phyloP scores from a whole-genome alignment of 2,888 invertebrate species.

The Pollenia angustigena region DNA sequence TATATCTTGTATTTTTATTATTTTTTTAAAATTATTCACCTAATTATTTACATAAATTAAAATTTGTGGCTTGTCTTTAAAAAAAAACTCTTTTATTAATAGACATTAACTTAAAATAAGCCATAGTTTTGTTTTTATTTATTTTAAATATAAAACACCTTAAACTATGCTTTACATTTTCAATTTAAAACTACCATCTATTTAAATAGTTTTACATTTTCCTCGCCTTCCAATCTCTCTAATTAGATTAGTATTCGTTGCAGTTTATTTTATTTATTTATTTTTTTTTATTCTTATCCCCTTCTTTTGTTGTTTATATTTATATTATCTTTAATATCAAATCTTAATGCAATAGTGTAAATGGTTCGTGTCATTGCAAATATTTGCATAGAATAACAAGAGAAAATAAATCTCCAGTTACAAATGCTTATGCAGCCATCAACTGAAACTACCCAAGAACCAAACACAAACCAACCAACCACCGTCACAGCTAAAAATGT shows the following conservation, averaged over 20 bases:
- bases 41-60: neutral
- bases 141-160: neutral
- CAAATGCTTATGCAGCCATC: slow-evolving; percentile 59
- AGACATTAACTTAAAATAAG: neutral
- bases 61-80: slow-evolving; percentile 25
- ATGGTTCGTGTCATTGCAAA: slow-evolving; percentile 72
- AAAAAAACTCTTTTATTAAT: neutral
- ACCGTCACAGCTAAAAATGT: slow-evolving; percentile 22
- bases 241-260: slow-evolving; percentile 65
- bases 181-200: neutral
- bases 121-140: too few species aligned
- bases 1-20: too few species aligned
- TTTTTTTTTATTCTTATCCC: neutral
- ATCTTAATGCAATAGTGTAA: slow-evolving; percentile 71
- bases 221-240: slow-evolving; percentile 22
- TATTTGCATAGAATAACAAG: slow-evolving; percentile 73
- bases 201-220: neutral
- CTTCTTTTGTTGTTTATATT: neutral
- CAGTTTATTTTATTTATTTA: slow-evolving; percentile 31
- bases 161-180: neutral
- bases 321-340: slow-evolving; percentile 61
- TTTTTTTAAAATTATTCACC: too few species aligned
- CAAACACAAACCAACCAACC: neutral
- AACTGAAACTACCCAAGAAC: slow-evolving; percentile 6
- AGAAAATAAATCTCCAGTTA: slow-evolving; percentile 71